Conservation (phyloP, 2,113 vertebrate genomes). For the Ptilorrhoa leucosticta region DNA sequence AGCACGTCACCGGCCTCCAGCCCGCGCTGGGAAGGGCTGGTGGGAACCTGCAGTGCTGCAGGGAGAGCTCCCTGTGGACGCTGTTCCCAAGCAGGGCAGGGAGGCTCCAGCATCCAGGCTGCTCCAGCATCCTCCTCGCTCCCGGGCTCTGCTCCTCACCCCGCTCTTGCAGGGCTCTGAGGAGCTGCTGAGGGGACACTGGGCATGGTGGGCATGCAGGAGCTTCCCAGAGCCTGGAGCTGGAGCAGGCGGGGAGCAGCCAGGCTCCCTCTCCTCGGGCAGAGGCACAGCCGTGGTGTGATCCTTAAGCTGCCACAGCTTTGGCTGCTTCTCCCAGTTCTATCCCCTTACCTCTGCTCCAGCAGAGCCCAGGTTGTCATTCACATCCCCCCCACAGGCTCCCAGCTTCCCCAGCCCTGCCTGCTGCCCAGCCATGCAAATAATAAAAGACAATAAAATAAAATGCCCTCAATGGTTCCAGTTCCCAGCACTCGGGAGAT, state of each 20-base stretch:
- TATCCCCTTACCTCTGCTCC: background rate
- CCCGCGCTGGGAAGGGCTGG: background rate
- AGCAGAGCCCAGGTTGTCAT: background rate
- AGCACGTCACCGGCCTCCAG: conserved; percentile 7
- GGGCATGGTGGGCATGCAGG: fast-evolving
- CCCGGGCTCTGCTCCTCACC: background rate
- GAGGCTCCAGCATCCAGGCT: background rate
- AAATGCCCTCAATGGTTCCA: background rate
- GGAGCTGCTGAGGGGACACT: too few species aligned
- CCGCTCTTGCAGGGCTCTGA: background rate
- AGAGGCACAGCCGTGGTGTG: background rate
- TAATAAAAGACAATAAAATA: background rate
- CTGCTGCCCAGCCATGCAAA: fast-evolving
- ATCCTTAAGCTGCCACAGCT: background rate
- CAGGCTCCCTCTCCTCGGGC: background rate
- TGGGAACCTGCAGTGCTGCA: background rate
- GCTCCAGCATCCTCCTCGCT: background rate
- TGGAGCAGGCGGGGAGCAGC: background rate
- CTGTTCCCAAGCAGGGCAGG: background rate
- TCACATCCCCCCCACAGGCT: background rate
- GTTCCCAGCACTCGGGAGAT: background rate
- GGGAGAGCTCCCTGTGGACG: background rate
- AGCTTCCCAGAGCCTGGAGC: background rate
- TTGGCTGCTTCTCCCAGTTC: background rate
- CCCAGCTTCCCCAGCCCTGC: background rate